phyloP scores from a whole-genome alignment of 2,797 vertebrate species.

The Australoheros facetus region DNA sequence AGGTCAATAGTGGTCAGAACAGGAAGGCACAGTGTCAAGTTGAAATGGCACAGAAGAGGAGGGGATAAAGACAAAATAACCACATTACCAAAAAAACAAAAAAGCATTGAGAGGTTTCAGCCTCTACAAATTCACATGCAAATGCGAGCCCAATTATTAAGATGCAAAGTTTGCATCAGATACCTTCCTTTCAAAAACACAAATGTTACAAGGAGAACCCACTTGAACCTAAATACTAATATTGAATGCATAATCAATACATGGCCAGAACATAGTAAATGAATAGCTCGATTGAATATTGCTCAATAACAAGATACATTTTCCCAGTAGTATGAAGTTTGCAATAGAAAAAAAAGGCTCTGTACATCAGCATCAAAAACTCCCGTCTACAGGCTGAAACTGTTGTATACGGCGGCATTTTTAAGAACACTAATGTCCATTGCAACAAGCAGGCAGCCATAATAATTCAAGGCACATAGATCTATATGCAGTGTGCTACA shows the following conservation, averaged over 20 bases:
- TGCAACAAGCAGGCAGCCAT: constrained; percentile 77
- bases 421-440: constrained; percentile 66
- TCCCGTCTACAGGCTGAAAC: constrained; percentile 42
- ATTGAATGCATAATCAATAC: constrained; percentile 63
- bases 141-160: constrained; percentile 50
- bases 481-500: constrained; percentile 74
- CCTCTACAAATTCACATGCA: constrained; percentile 69
- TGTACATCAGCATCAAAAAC: constrained; percentile 59
- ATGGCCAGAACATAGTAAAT: constrained; percentile 52
- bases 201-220: constrained; percentile 29
- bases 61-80: constrained; percentile 41
- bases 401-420: constrained; percentile 54
- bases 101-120: constrained; percentile 40
- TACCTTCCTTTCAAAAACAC: constrained; percentile 45
- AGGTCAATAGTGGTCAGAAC: constrained; percentile 79
- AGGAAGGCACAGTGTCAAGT: constrained; percentile 81
- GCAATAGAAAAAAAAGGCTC: constrained; percentile 52
- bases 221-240: constrained; percentile 32
- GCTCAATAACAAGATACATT: constrained; percentile 45
- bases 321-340: constrained; percentile 35
- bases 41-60: constrained; percentile 75
- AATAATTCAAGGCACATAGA: constrained; percentile 81
- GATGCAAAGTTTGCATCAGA: constrained; percentile 49
- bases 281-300: constrained; percentile 53
- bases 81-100: constrained; percentile 20